phyloP scores from a whole-genome alignment of 2,888 invertebrate species.

The Diloba caeruleocephala region DNA sequence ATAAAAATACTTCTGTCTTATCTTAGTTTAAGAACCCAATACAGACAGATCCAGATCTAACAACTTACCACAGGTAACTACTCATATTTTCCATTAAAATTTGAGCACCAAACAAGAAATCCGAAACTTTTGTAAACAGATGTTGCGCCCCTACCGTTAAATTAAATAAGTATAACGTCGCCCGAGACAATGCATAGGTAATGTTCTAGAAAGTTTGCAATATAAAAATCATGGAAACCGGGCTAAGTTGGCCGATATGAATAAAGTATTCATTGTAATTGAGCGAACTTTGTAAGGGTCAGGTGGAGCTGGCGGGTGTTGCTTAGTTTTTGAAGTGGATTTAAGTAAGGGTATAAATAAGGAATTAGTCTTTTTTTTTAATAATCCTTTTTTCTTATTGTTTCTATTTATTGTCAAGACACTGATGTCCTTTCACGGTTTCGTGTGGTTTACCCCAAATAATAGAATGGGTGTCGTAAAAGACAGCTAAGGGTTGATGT shows the following conservation, averaged over 20 bases:
- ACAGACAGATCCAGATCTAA: not conserved
- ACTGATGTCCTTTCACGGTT: too few species aligned
- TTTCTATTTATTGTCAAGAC: too few species aligned
- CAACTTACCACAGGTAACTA: constrained; percentile 33
- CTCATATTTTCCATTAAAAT: constrained; percentile 51
- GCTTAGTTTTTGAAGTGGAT: constrained; percentile 8
- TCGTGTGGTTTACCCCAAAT: too few species aligned
- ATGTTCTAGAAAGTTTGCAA: constrained; percentile 76
- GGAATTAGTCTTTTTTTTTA: too few species aligned
- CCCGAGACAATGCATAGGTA: constrained; percentile 84
- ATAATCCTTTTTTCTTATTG: too few species aligned
- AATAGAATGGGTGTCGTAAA: too few species aligned
- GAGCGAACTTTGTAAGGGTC: constrained; percentile 62
- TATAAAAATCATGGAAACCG: constrained; percentile 86
- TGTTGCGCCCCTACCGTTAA: constrained; percentile 60
- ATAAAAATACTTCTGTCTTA: too few species aligned
- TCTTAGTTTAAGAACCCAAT: not conserved
- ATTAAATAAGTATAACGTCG: constrained; percentile 76
- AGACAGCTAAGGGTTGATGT: too few species aligned
- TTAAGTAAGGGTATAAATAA: not conserved
- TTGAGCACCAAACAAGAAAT: constrained; percentile 45
- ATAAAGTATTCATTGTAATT: constrained; percentile 85
- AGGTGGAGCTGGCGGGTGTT: constrained; percentile 66
- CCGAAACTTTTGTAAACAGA: constrained; percentile 47
- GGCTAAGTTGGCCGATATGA: constrained; percentile 71